Conservation (phyloP, 2,797 vertebrate genomes). For the Dendrocincla tyrannina region DNA sequence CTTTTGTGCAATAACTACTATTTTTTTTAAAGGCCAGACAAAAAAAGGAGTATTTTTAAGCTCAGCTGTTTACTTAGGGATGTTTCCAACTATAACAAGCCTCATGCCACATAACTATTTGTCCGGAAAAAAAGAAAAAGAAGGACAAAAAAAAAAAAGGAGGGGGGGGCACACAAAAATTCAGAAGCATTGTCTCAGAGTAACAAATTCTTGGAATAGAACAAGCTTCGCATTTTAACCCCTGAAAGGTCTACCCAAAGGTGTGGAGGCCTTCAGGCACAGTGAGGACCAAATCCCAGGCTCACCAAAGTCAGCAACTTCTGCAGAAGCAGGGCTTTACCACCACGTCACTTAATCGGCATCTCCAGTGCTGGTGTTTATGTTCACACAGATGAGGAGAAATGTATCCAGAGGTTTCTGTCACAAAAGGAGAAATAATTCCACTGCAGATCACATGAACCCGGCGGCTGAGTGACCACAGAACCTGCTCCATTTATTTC, state of each 20-base stretch:
- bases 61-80: conserved; percentile 74
- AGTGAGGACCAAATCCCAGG: neutral
- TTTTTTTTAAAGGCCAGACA: conserved; percentile 45
- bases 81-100: conserved; percentile 72
- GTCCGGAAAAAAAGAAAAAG: conserved; percentile 34
- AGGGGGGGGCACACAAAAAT: conserved; percentile 34
- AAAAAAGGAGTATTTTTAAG: conserved; percentile 71
- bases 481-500: conserved; percentile 46
- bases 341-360: neutral
- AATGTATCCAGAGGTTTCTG: neutral
- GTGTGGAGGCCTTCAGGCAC: neutral
- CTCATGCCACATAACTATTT: conserved; percentile 70
- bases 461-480: neutral
- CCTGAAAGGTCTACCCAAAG: neutral
- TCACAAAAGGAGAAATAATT: conserved; percentile 35
- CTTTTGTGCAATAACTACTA: conserved; percentile 50
- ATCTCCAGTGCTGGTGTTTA: neutral
- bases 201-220: conserved; percentile 56
- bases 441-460: neutral
- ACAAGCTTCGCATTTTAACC: conserved; percentile 21
- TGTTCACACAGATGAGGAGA: conserved; percentile 7
- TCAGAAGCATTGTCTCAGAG: conserved; percentile 57
- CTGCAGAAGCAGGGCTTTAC: conserved; percentile 11
- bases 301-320: neutral
- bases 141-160: neutral